Base-by-base conservation (phyloP, 2,888 invertebrate species). In the Euzophera pinguis region DNA sequence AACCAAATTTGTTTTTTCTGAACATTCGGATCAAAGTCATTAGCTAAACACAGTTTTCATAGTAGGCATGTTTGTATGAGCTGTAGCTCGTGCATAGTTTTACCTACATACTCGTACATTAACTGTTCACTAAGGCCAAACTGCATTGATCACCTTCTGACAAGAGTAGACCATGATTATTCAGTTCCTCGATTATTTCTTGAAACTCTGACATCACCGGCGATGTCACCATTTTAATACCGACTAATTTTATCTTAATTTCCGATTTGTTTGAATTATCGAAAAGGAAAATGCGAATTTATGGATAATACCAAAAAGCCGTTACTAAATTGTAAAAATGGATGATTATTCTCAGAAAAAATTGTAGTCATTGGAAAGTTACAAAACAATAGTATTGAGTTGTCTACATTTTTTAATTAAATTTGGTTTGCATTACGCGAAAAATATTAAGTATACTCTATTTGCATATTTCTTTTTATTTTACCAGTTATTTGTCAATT, bases 161-260 rank as follows among this genome's bases (percentile, higher is more conserved):
- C 9, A 14, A 32, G 32, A 45, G 7, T 8, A 34, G 32, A 29
- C 14, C 7, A 35, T n/a, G 37, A 47, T 43, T 34, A 42, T 42
- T 34, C 32, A 12, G 47, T 37, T 35, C 43, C 38, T 13, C 13
- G 7, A 29, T 22, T 32, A 8, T 17, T 58, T 52, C 50, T 49
- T n/a, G 45, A 47, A 56, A 55, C 38, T 14, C 17, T 56, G 53
- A 54, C 55, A 50, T 58, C 54, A 56, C 35, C 16, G 29, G 9
- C 17, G 17, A 53, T 49, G 47, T 45, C 45, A 54, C 43, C 42
- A 35, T 47, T 48, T 48, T 16, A 17, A 47, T 41, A 37, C 39
- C 47, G 38, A 54, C n/a, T n/a, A 14, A 32, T 37, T 17, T 42
- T 42, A 48, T 42, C 41, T 35, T 16, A 48, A 35, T 35, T 42